These are phyloP conservation scores for Cyrtodaria siliqua DNA, from an alignment of 2,888 invertebrate genomes.

Conservation along the genomic window DNA sequence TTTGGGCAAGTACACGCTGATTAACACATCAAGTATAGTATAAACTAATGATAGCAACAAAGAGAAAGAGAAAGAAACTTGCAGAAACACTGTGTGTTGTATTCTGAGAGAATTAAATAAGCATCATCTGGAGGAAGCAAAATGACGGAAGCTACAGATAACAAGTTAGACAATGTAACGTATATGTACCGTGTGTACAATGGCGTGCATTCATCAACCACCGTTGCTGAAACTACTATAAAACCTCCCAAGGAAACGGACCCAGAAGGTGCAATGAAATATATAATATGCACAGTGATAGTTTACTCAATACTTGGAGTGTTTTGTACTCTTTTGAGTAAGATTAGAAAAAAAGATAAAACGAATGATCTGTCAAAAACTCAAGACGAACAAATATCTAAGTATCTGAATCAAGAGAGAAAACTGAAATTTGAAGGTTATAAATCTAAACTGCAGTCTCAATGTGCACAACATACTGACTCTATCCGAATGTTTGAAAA, in stretches of 20 bases:
- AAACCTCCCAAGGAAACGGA: slow-evolving; percentile 39
- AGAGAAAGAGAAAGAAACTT: no score
- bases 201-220: no score
- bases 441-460: slow-evolving; percentile 35
- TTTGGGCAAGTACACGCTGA: no score
- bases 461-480: slow-evolving; percentile 39
- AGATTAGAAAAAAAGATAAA: slow-evolving; percentile 11
- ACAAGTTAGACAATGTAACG: no score
- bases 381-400: slow-evolving; percentile 38
- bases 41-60: no score
- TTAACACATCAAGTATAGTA: no score
- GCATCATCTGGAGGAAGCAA: no score
- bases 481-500: slow-evolving; percentile 42
- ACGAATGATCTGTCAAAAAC: not conserved
- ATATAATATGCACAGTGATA: slow-evolving; percentile 69
- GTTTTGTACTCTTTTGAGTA: slow-evolving; percentile 44
- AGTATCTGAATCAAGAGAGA: slow-evolving; percentile 38
- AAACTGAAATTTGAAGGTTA: slow-evolving; percentile 42
- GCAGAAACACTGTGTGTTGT: no score
- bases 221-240: no score
- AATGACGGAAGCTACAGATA: no score
- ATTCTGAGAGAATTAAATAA: no score
- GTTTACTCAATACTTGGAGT: slow-evolving; percentile 75
- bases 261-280: slow-evolving; percentile 71
- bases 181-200: no score